Conservation (phyloP, 2,797 vertebrate genomes). For the Hippopotamyrus pictus region DNA sequence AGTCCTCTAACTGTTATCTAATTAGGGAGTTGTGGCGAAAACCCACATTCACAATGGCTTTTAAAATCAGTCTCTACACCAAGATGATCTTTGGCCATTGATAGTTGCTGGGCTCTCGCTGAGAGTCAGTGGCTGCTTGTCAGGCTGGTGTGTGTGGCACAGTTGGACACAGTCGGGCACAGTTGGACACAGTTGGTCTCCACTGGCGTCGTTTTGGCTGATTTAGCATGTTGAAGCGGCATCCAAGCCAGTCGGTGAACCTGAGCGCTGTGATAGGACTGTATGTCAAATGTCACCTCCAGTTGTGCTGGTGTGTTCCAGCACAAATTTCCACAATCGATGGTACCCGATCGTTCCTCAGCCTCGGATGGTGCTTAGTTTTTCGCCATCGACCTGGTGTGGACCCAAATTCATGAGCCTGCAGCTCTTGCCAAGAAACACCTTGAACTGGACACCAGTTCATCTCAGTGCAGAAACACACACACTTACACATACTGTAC, state of each 20-base stretch:
- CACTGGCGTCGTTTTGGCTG: neutral
- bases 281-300: neutral
- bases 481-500: neutral
- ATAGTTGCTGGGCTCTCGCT: neutral
- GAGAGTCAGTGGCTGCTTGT: neutral
- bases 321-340: neutral
- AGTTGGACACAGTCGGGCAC: neutral
- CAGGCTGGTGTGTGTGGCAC: neutral
- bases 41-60: neutral
- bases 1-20: neutral
- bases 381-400: neutral
- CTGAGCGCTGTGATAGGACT: neutral
- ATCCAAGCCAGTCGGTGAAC: neutral
- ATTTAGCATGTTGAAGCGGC: neutral
- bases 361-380: neutral
- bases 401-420: neutral
- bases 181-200: neutral
- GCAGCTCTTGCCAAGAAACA: neutral
- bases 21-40: neutral
- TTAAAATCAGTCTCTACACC: neutral
- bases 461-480: neutral
- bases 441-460: neutral
- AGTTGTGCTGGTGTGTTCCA: neutral
- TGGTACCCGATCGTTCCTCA: neutral
- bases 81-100: neutral